Evolutionary conservation across 2,888 invertebrate species (phyloP), one percentile per base, ranked within the genome.

Genomic region (Meiosimyza decipiens): DNA sequence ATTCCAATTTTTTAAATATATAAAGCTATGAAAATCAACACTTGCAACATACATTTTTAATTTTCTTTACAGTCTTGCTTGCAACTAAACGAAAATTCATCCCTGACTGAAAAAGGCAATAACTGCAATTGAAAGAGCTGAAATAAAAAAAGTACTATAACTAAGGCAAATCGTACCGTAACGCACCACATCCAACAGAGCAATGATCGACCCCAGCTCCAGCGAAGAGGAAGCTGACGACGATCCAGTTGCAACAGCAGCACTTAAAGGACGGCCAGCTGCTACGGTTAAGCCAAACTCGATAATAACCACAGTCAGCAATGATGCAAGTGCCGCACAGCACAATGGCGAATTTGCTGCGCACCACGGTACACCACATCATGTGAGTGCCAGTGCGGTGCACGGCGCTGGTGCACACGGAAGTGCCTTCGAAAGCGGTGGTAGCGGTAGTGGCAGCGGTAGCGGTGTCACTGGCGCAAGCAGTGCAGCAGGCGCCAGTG

Each of bases 161-260:
- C 40, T 40, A 40, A 40, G 40, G 40, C 1, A 9, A 40, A 40
- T 40, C 9, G 40, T 40, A 40, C 6, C 9, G 40, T 9, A 40
- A 9, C 40, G 40, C 40, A 40, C 40, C 40, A 40, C 40, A 40
- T 9, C 40, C 40, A 40, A 40, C 40, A 50, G 18, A 64, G 50
- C 51, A 16, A 97, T 97, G 97, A 96, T 97, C 87, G 96, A 97
- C 87, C 97, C 97, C 79, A 97, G 97, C 88, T 97, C 97, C 80
- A 97, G 97, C 76, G 97, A 97, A 88, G 97, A 97, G 88, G 97
- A 97, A 86, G 95, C 93, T 80, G 97, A 97, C 80, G 96, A 96
- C 88, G 96, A 96, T 88, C 71, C 92, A 89, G 89, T 90, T 88
- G 82, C 90, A 79, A 81, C 85, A 79, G 82, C 86, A 74, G 78